Conservation (phyloP, 2,113 vertebrate species). For the Smithornis capensis region DNA sequence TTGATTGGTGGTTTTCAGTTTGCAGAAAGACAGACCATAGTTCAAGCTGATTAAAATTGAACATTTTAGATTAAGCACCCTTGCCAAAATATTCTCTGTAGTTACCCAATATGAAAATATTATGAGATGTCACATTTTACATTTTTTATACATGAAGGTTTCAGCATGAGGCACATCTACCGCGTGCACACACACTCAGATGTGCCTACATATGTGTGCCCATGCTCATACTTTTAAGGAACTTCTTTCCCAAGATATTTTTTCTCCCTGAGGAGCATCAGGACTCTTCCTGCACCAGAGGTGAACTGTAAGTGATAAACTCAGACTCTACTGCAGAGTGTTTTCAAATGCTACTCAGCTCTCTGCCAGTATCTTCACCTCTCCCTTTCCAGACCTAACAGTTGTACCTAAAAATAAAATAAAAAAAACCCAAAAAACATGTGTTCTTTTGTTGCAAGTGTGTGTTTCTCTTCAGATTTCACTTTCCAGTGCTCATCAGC, state of each 20-base stretch:
- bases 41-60: constrained; percentile 89
- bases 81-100: constrained; percentile 85
- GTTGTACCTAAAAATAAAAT: not conserved
- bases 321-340: not conserved
- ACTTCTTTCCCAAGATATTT: constrained; percentile 35
- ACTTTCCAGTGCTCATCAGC: not conserved
- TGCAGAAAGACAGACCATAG: constrained; percentile 88
- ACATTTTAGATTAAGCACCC: constrained; percentile 85
- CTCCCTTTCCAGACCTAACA: not conserved
- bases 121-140: constrained; percentile 70
- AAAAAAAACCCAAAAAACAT: too few relatives aligned
- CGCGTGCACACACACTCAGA: rapidly evolving
- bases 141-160: constrained; percentile 56
- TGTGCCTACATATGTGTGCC: not conserved
- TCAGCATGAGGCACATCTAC: constrained; percentile 3
- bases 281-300: not conserved
- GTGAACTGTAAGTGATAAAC: constrained; percentile 39
- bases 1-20: constrained; percentile 93
- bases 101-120: constrained; percentile 81
- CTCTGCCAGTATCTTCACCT: not conserved
- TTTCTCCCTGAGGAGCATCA: constrained; percentile 18
- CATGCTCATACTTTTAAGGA: not conserved
- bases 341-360: not conserved
- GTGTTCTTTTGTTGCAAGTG: not conserved
- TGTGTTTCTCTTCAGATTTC: not conserved